These are phyloP conservation scores for Pemphredon lugubris DNA, from an alignment of 2,888 invertebrate genomes.

Conservation along the genomic window DNA sequence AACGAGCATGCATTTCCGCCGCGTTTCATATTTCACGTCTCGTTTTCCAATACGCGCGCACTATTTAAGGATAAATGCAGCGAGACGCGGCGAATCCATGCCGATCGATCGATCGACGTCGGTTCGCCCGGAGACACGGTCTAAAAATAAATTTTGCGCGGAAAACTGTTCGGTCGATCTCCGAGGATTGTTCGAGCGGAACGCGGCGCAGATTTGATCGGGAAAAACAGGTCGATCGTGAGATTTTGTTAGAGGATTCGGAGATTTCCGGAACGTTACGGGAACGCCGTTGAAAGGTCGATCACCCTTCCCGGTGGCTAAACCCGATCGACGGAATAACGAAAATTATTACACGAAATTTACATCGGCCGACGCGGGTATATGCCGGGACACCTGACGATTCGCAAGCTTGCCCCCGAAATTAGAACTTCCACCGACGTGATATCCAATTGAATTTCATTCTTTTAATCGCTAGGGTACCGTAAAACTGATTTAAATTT, in stretches of 20 bases:
- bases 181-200: conserved; percentile 3
- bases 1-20: background rate
- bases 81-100: conserved; percentile 14
- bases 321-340: conserved; percentile 16
- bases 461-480: conserved; percentile 15
- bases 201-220: conserved; percentile 26
- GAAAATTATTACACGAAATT: conserved; percentile 30
- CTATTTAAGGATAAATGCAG: background rate
- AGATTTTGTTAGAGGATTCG: conserved; percentile 23
- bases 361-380: conserved; percentile 1
- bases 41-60: background rate
- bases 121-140: conserved; percentile 39
- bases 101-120: conserved; percentile 43
- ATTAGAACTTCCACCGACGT: too few species aligned
- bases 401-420: conserved; percentile 36
- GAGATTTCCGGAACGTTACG: conserved; percentile 36
- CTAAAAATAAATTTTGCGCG: conserved; percentile 49
- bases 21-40: conserved; percentile 13
- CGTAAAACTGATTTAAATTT: background rate
- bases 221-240: conserved; percentile 24
- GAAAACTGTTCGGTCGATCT: conserved; percentile 1
- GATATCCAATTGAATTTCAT: conserved; percentile 9
- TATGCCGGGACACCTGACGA: conserved; percentile 47
- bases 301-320: conserved; percentile 1
- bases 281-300: conserved; percentile 12